phyloP scores from a whole-genome alignment of 2,797 vertebrate species.

The Anas bernieri region DNA sequence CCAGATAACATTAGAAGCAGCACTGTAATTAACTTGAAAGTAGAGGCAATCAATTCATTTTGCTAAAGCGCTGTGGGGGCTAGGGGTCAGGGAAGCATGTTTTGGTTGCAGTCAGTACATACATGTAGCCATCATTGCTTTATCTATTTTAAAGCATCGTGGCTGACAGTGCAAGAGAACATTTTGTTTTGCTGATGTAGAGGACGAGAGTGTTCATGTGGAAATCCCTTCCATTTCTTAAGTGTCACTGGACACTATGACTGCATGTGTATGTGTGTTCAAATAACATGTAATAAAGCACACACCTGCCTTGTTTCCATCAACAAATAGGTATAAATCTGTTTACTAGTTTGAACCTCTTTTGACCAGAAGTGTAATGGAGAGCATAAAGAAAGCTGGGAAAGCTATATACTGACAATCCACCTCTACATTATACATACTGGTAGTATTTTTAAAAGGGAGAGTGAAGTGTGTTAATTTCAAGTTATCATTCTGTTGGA shows the following conservation, averaged over 20 bases:
- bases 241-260: background rate
- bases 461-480: background rate
- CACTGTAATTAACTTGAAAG: slow-evolving; percentile 58
- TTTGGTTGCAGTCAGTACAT: background rate
- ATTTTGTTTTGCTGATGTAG: background rate
- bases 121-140: background rate
- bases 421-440: background rate
- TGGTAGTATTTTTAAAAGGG: background rate
- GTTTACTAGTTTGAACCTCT: background rate
- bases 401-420: background rate
- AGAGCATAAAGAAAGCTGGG: background rate
- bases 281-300: background rate
- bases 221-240: background rate
- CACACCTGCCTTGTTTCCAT: background rate
- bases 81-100: background rate
- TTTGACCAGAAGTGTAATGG: background rate
- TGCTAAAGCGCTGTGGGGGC: background rate
- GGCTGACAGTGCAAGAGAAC: background rate
- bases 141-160: background rate
- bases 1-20: slow-evolving; percentile 45
- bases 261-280: background rate
- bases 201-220: background rate
- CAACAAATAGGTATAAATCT: background rate
- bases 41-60: slow-evolving; percentile 10
- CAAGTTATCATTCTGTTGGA: background rate